A percentile compares a stretch with the other conserved stretches of the same genome.
These are phyloP conservation scores for Diarsia dahlii DNA, from an alignment of 2,888 invertebrate species.

Conservation along the genomic window DNA sequence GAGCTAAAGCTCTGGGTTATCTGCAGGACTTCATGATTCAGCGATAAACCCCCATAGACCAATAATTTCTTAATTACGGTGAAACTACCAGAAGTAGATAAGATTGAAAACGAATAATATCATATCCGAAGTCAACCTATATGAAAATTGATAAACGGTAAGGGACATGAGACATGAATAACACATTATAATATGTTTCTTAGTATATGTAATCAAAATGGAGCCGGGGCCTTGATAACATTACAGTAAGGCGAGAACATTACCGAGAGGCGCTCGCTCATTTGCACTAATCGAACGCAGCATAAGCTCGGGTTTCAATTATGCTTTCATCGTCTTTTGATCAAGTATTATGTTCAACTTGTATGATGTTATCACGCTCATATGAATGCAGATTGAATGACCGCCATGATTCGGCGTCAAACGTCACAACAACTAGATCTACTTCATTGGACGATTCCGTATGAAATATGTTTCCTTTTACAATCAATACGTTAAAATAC, in stretches of 20 bases:
- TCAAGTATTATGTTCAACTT: slow-evolving; percentile 61
- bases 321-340: slow-evolving; percentile 76
- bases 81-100: background rate
- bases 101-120: background rate
- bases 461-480: slow-evolving; percentile 5
- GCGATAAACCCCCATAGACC: background rate
- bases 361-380: slow-evolving; percentile 56
- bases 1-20: background rate
- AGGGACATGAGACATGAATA: background rate
- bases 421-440: slow-evolving; percentile 20
- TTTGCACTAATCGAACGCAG: slow-evolving; percentile 79
- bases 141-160: background rate
- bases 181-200: background rate
- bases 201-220: slow-evolving; percentile 41
- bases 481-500: slow-evolving; percentile 1
- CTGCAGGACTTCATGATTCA: background rate
- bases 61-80: no score
- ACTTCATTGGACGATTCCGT: background rate
- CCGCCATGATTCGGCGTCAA: slow-evolving; percentile 22
- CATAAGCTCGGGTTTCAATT: slow-evolving; percentile 79
- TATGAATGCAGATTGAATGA: slow-evolving; percentile 55
- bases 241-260: slow-evolving; percentile 71
- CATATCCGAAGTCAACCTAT: background rate
- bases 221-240: slow-evolving; percentile 39
- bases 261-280: slow-evolving; percentile 73